phyloP scores from a whole-genome alignment of 2,888 invertebrate genomes.

The Coenonympha glycerion region DNA sequence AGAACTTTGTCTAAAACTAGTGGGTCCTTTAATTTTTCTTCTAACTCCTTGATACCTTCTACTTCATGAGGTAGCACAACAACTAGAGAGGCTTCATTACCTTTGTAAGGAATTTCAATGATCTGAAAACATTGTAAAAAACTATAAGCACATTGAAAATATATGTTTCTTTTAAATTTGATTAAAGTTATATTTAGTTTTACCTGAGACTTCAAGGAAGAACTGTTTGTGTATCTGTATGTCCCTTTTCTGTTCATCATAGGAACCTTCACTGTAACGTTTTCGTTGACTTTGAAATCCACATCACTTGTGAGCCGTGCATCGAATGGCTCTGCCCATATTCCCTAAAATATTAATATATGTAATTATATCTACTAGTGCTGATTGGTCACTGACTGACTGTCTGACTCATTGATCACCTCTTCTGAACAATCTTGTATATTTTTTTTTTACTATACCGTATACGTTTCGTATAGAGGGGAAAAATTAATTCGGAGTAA shows the following conservation, averaged over 20 bases:
- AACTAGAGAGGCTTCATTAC: conserved; percentile 80
- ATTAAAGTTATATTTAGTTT: neutral
- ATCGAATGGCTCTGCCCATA: conserved; percentile 81
- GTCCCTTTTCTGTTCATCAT: conserved; percentile 79
- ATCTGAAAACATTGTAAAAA: conserved; percentile 61
- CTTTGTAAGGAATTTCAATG: conserved; percentile 83
- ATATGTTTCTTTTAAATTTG: neutral
- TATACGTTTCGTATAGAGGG: too few relatives aligned
- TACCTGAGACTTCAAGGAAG: conserved; percentile 55
- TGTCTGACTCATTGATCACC: too few relatives aligned
- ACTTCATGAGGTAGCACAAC: conserved; percentile 82
- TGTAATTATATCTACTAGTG: too few relatives aligned
- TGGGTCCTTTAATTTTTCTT: conserved; percentile 73
- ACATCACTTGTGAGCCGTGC: conserved; percentile 65
- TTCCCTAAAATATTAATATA: conserved; percentile 71
- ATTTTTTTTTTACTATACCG: too few relatives aligned
- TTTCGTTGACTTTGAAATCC: conserved; percentile 78
- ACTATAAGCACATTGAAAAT: neutral
- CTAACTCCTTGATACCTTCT: conserved; percentile 78
- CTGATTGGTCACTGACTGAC: too few relatives aligned
- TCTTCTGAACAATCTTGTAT: too few relatives aligned
- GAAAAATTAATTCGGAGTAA: too few relatives aligned
- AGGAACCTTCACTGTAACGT: conserved; percentile 75
- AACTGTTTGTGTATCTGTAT: conserved; percentile 53
- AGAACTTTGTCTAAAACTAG: conserved; percentile 58